Percentiles rank a stretch among this genome's conserved stretches.
Evolutionary conservation across 1,140 invertebrate species (phyloP).

Genomic region (Euwallacea similis): DNA sequence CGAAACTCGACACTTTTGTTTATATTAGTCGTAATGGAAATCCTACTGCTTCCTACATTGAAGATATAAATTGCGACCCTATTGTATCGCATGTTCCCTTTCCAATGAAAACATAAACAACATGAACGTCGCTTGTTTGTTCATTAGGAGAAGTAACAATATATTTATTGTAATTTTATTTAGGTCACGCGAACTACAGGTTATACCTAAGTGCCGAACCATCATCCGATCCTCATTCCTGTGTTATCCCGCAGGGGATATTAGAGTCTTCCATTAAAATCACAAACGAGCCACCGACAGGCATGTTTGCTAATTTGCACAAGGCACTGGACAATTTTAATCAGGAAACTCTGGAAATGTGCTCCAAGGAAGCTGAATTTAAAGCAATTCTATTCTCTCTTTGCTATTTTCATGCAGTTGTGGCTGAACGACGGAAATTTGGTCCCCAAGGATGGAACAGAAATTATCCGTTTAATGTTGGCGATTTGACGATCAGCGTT

Average conservation of each 20-base stretch:
- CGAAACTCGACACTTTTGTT: no score
- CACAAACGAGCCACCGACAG: conserved; percentile 93
- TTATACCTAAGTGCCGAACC: conserved; percentile 67
- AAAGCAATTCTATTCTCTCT: conserved; percentile 89
- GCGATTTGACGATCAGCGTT: conserved; percentile 90
- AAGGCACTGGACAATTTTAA: conserved; percentile 93
- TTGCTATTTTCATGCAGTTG: conserved; percentile 95
- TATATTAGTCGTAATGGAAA: no score
- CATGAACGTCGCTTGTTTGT: no score
- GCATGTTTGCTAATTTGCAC: conserved; percentile 91
- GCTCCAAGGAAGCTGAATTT: conserved; percentile 91
- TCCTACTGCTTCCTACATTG: no score
- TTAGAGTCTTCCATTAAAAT: conserved; percentile 94
- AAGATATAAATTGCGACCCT: no score
- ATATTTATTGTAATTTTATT: conserved; percentile 57
- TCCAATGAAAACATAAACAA: no score
- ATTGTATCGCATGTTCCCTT: no score
- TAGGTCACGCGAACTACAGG: conserved; percentile 64
- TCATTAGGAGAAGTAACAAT: background rate
- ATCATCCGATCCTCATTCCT: conserved; percentile 54
- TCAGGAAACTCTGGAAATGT: conserved; percentile 91
- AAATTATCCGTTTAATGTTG: conserved; percentile 75
- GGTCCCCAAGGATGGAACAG: conserved; percentile 95
- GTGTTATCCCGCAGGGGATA: conserved; percentile 72
- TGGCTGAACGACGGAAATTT: conserved; percentile 90